Percentiles rank a stretch among this genome's conserved stretches.
phyloP scores from a whole-genome alignment of 2,888 invertebrate genomes.

The Leptopterna dolabrata region DNA sequence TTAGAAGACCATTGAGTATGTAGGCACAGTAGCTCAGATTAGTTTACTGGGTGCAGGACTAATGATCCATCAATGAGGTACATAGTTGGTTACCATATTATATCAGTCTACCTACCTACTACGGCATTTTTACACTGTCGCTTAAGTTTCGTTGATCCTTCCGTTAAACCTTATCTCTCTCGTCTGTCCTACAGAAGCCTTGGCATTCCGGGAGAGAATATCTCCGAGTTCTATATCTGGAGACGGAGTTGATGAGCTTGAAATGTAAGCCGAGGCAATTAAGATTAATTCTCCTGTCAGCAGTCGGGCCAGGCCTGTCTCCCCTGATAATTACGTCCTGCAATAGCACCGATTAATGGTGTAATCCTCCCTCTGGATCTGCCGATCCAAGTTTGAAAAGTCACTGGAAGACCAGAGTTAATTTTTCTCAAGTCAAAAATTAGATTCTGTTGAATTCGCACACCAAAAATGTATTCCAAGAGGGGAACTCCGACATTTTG shows the following conservation, averaged over 20 bases:
- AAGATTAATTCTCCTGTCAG: constrained; percentile 14
- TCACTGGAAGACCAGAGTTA: not conserved
- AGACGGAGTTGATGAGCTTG: not conserved
- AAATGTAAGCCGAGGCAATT: constrained; percentile 23
- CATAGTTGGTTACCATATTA: too few relatives aligned
- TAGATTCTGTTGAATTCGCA: too few relatives aligned
- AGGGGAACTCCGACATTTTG: too few relatives aligned
- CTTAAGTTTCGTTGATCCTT: too few relatives aligned
- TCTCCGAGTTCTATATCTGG: not conserved
- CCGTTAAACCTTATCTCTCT: too few relatives aligned
- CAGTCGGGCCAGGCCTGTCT: not conserved
- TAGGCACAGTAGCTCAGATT: too few relatives aligned
- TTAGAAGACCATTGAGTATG: too few relatives aligned
- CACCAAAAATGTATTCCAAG: too few relatives aligned
- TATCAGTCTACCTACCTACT: too few relatives aligned
- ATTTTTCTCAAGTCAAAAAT: not conserved
- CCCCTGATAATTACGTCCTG: constrained; percentile 8
- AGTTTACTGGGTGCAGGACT: too few relatives aligned
- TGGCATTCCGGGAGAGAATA: not conserved
- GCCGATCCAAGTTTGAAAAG: not conserved
- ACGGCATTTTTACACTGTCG: too few relatives aligned
- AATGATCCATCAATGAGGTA: too few relatives aligned
- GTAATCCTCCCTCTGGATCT: not conserved
- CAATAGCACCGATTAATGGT: not conserved
- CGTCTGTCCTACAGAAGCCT: not conserved